Conservation (phyloP, 2,888 invertebrate species). For the Calameuta filiformis region DNA sequence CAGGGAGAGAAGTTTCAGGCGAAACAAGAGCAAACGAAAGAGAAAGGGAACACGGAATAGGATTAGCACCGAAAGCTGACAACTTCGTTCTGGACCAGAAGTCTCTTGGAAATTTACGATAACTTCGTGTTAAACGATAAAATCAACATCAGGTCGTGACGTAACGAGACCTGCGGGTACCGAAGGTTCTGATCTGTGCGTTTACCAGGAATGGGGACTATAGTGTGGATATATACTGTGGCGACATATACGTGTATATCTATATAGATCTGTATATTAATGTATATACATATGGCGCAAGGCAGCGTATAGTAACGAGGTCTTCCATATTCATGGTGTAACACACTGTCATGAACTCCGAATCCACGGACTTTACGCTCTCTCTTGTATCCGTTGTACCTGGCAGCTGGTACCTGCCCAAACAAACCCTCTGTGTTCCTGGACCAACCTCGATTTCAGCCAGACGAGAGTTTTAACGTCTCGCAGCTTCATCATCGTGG, state of each 20-base stretch:
- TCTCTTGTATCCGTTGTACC: slow-evolving; percentile 5
- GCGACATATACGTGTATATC: neutral
- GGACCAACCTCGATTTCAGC: neutral
- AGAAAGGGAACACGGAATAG: neutral
- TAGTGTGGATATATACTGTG: neutral
- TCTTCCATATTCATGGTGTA: slow-evolving; percentile 63
- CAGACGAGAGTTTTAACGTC: neutral
- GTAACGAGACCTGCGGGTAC: neutral
- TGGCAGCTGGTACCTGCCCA: slow-evolving; percentile 21
- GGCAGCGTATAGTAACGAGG: slow-evolving; percentile 57
- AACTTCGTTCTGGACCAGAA: slow-evolving; percentile 35
- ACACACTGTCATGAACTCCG: slow-evolving; percentile 35
- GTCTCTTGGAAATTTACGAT: slow-evolving; percentile 45
- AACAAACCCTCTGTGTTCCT: neutral
- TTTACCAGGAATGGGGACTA: neutral
- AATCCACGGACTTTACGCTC: neutral
- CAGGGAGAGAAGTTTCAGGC: neutral
- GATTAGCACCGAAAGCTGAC: neutral
- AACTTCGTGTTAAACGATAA: slow-evolving; percentile 57
- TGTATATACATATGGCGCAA: slow-evolving; percentile 23
- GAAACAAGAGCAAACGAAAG: neutral
- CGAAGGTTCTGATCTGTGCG: neutral
- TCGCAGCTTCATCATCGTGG: neutral
- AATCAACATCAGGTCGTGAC: slow-evolving; percentile 45
- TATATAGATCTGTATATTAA: neutral